A percentile compares a stretch with the other conserved stretches of the same genome.
These are phyloP conservation scores for Hirundichthys speculiger DNA, from an alignment of 2,113 vertebrate genomes.

Conservation along the genomic window DNA sequence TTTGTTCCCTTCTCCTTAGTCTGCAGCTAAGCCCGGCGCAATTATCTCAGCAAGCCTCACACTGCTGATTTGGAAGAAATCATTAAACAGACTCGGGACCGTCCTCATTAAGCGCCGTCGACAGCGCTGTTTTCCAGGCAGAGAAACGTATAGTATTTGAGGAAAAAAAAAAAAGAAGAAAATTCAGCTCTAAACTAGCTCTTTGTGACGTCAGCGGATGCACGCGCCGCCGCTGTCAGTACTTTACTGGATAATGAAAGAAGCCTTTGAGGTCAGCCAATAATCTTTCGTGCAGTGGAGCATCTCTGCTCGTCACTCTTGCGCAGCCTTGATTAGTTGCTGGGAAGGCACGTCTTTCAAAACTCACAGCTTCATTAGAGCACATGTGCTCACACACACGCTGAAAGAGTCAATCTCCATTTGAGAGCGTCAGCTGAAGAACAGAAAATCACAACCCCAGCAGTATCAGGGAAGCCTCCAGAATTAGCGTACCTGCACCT, in stretches of 20 bases:
- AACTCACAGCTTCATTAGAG: constrained; percentile 57
- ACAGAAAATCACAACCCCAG: too few species aligned
- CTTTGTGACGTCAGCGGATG: background rate
- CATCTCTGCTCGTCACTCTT: constrained; percentile 36
- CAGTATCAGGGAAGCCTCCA: too few species aligned
- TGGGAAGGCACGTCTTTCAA: constrained; percentile 33
- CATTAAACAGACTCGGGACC: constrained; percentile 70
- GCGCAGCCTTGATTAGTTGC: constrained; percentile 56
- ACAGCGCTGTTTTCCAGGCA: constrained; percentile 59
- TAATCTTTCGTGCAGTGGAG: constrained; percentile 60
- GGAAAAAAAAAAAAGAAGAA: constrained; percentile 42
- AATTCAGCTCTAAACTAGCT: constrained; percentile 28
- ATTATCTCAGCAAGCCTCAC: constrained; percentile 67
- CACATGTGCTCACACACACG: constrained; percentile 9
- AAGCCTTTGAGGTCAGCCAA: constrained; percentile 64
- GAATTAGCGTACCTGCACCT: too few species aligned
- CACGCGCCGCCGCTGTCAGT: background rate
- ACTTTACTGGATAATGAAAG: constrained; percentile 64
- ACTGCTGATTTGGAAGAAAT: constrained; percentile 69
- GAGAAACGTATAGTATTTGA: constrained; percentile 28
- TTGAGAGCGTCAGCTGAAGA: too few species aligned
- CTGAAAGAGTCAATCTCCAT: background rate
- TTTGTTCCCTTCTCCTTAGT: constrained; percentile 55
- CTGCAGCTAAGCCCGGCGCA: constrained; percentile 61
- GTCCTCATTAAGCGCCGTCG: constrained; percentile 69